Conservation (phyloP, 2,797 vertebrate genomes). For the Natrix natrix region DNA sequence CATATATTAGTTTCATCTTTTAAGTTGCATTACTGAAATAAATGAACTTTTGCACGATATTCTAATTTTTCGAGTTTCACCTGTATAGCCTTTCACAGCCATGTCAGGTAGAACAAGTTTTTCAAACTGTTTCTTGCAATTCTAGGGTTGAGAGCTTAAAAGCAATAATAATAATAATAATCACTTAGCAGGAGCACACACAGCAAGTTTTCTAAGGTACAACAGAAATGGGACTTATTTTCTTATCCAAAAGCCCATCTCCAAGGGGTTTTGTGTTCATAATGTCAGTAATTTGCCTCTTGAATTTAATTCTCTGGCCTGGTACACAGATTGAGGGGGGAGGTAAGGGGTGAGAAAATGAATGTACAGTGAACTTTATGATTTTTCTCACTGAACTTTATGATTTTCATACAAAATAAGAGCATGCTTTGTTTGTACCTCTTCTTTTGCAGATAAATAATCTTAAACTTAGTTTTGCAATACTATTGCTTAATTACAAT, state of each 20-base stretch:
- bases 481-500: not conserved
- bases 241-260: not conserved
- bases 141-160: not conserved
- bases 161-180: not conserved
- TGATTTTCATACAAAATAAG: not conserved
- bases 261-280: not conserved
- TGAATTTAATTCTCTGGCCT: not conserved
- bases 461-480: not conserved
- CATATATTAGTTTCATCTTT: no score
- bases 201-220: not conserved
- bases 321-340: not conserved
- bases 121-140: not conserved
- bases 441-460: not conserved
- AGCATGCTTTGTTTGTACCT: not conserved
- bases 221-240: not conserved
- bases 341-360: not conserved
- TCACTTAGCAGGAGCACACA: not conserved
- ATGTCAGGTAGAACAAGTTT: not conserved
- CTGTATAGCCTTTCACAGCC: not conserved
- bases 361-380: no score
- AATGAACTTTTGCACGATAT: no score
- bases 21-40: no score
- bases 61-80: no score
- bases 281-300: not conserved
- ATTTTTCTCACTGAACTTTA: not conserved